phyloP scores from a whole-genome alignment of 2,113 vertebrate species.

The Ellobius talpinus region DNA sequence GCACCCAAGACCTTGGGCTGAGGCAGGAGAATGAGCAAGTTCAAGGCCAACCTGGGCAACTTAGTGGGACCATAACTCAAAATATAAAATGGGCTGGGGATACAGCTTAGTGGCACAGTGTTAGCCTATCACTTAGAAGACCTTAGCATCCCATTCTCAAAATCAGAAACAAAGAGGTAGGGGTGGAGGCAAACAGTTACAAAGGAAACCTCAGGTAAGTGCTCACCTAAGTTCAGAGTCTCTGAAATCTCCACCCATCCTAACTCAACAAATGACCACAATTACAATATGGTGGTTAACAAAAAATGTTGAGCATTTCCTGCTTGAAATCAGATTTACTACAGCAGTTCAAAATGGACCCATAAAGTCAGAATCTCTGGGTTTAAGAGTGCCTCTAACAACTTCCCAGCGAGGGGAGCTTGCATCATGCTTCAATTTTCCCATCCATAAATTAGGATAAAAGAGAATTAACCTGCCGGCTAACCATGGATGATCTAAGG shows the following conservation, averaged over 20 bases:
- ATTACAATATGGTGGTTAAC: background rate
- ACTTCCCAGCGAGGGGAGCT: background rate
- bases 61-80: background rate
- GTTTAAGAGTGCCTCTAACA: background rate
- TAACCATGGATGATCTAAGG: background rate
- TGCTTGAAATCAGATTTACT: background rate
- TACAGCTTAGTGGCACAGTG: background rate
- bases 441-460: constrained; percentile 5
- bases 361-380: background rate
- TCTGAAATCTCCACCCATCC: background rate
- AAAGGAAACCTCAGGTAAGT: background rate
- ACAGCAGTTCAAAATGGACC: background rate
- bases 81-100: background rate
- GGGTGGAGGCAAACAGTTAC: background rate
- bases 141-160: background rate
- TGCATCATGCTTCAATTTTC: background rate
- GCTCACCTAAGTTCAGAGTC: background rate
- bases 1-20: background rate
- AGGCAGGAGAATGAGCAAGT: background rate
- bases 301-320: background rate
- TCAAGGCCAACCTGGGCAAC: background rate
- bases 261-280: background rate
- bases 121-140: background rate
- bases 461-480: background rate
- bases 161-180: background rate